phyloP scores from a whole-genome alignment of 2,888 invertebrate species.

The Salticus scenicus region DNA sequence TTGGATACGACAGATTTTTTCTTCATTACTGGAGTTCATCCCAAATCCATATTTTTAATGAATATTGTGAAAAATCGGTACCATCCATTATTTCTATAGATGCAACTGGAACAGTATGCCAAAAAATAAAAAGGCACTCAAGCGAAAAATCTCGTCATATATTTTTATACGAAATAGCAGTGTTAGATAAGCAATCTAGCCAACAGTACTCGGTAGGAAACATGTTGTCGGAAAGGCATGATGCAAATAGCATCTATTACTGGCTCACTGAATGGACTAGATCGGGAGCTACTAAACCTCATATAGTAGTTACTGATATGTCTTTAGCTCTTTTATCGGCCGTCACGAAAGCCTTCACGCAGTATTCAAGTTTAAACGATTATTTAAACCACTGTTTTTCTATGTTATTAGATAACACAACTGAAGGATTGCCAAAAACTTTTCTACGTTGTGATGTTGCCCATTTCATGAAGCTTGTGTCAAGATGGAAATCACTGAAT shows the following conservation, averaged over 20 bases:
- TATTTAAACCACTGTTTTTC: neutral
- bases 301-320: neutral
- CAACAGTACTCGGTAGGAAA: neutral
- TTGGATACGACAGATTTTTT: neutral
- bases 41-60: neutral
- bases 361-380: too few relatives aligned
- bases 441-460: neutral
- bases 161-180: conserved; percentile 8
- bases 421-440: neutral
- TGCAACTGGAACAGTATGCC: neutral
- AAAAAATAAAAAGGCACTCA: neutral
- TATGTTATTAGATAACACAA: neutral
- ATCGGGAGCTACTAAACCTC: neutral
- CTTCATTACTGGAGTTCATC: neutral
- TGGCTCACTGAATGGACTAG: neutral
- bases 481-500: neutral
- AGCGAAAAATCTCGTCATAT: neutral
- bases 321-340: too few relatives aligned
- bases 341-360: neutral
- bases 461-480: neutral
- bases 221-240: neutral
- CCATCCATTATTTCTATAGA: neutral
- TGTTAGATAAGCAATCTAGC: neutral
- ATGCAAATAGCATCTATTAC: neutral
- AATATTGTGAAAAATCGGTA: neutral